These are phyloP conservation scores for Laodelphax striatellus DNA, from an alignment of 1,140 invertebrate genomes.

Conservation along the genomic window DNA sequence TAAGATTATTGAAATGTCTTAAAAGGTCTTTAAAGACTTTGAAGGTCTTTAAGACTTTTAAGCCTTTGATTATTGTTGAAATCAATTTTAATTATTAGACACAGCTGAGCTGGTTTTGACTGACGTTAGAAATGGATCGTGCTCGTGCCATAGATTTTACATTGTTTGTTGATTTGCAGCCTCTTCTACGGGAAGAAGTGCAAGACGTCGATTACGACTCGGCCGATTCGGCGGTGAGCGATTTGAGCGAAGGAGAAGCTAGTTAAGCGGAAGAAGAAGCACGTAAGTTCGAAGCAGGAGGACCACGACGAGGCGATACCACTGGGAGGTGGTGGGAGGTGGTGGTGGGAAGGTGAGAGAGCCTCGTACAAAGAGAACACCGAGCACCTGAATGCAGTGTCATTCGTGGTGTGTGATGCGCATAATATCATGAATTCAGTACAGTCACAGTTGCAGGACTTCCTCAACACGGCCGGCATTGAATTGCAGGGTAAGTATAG, in stretches of 20 bases:
- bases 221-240: constrained; percentile 66
- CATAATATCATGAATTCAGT: constrained; percentile 71
- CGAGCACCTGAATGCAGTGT: constrained; percentile 80
- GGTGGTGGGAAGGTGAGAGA: constrained; percentile 33
- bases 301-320: too few species aligned
- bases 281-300: constrained; percentile 55
- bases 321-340: constrained; percentile 34
- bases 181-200: constrained; percentile 46
- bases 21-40: too few species aligned
- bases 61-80: too few species aligned
- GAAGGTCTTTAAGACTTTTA: too few species aligned
- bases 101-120: too few species aligned
- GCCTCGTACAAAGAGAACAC: constrained; percentile 45
- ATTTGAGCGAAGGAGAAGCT: constrained; percentile 60
- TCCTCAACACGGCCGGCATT: constrained; percentile 74
- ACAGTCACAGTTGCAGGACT: constrained; percentile 64
- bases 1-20: too few species aligned
- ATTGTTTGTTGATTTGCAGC: too few species aligned
- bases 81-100: too few species aligned
- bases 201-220: constrained; percentile 81
- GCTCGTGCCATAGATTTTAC: too few species aligned
- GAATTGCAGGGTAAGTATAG: constrained; percentile 66
- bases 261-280: constrained; percentile 58
- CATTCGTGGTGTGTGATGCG: constrained; percentile 87
- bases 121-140: too few species aligned